phyloP scores from a whole-genome alignment of 2,113 vertebrate species.

The Tympanuchus pallidicinctus region DNA sequence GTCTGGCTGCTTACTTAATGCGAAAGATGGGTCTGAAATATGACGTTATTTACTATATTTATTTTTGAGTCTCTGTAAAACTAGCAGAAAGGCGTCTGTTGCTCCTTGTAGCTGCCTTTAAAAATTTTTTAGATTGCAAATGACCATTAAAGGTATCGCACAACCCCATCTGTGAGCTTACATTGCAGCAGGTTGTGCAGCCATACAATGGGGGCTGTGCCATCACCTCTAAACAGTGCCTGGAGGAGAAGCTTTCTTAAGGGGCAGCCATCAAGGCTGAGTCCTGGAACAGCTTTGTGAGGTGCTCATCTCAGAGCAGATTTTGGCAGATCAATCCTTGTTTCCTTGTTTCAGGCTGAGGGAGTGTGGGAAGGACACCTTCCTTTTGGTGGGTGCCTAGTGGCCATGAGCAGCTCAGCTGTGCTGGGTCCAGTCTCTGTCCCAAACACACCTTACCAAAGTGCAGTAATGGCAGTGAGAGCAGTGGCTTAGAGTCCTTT shows the following conservation, averaged over 20 bases:
- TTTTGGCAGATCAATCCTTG: not conserved
- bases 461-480: not conserved
- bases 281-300: not conserved
- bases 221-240: not conserved
- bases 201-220: rapidly evolving
- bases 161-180: not conserved
- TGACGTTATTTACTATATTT: not conserved
- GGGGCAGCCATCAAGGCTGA: not conserved
- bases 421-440: not conserved
- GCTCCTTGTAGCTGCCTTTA: not conserved
- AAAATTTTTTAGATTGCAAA: not conserved
- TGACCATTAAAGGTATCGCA: not conserved
- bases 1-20: not conserved
- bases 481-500: not conserved
- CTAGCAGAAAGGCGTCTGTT: not conserved
- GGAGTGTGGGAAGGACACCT: not conserved
- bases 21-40: constrained; percentile 8
- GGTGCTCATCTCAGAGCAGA: not conserved
- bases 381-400: not conserved
- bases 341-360: not conserved
- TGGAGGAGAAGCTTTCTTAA: not conserved
- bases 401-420: not conserved
- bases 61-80: not conserved
- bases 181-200: not conserved
- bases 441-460: not conserved